These are phyloP conservation scores for Silurus asotus DNA, from an alignment of 2,113 vertebrate genomes.

Conservation along the genomic window DNA sequence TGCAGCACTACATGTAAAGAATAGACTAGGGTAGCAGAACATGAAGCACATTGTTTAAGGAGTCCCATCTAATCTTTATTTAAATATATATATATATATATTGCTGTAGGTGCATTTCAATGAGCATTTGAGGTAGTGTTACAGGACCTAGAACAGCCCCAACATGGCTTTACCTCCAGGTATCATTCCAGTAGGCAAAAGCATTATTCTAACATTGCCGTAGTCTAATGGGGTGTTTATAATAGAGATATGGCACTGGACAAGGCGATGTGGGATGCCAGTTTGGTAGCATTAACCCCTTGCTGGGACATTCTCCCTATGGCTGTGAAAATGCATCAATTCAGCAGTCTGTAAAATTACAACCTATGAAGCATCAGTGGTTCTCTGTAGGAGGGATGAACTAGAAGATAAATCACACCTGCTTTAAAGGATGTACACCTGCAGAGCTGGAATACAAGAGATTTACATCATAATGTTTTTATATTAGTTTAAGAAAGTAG, in stretches of 20 bases:
- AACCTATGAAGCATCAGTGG: slow-evolving; percentile 50
- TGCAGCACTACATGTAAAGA: neutral
- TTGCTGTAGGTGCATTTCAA: too few species aligned
- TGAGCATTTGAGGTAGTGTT: too few species aligned
- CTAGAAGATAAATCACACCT: slow-evolving; percentile 15
- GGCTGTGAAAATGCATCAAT: slow-evolving; percentile 33
- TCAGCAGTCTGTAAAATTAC: slow-evolving; percentile 55
- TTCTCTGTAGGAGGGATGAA: neutral
- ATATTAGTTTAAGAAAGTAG: neutral
- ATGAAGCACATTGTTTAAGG: neutral
- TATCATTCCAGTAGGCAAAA: slow-evolving; percentile 22
- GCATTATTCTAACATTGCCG: slow-evolving; percentile 9
- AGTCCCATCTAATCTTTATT: too few species aligned
- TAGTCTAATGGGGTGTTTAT: slow-evolving; percentile 31
- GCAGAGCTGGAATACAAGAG: neutral
- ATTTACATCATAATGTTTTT: neutral
- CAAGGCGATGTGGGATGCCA: neutral
- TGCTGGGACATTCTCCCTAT: slow-evolving; percentile 40
- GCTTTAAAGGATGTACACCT: slow-evolving; percentile 20
- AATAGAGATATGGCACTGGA: neutral
- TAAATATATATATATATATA: too few species aligned
- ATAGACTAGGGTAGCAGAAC: neutral
- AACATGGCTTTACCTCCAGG: neutral
- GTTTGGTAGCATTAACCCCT: slow-evolving; percentile 37
- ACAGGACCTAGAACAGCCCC: neutral